Percentiles rank a stretch among this genome's conserved stretches.
phyloP scores from a whole-genome alignment of 2,888 invertebrate species.

The Melolontha melolontha region DNA sequence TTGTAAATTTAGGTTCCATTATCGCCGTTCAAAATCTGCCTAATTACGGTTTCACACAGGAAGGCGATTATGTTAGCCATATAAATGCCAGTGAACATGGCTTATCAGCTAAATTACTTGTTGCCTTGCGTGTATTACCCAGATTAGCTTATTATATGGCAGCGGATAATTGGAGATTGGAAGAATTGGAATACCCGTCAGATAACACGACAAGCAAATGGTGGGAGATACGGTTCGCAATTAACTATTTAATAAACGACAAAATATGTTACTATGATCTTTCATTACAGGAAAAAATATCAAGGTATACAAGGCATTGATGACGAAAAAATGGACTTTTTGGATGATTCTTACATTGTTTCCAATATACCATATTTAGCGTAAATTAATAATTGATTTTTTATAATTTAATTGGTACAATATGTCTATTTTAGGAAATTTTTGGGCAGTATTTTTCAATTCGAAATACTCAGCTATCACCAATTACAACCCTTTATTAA shows the following conservation, averaged over 20 bases:
- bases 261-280: conserved; percentile 16
- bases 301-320: conserved; percentile 64
- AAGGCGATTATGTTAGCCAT: conserved; percentile 62
- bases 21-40: conserved; percentile 69
- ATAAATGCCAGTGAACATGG: conserved; percentile 66
- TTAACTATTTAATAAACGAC: background rate
- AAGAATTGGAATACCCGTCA: conserved; percentile 53
- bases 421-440: conserved; percentile 67
- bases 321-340: conserved; percentile 66
- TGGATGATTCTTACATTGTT: conserved; percentile 68
- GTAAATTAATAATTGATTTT: conserved; percentile 58
- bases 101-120: conserved; percentile 68
- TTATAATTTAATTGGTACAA: conserved; percentile 9
- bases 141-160: conserved; percentile 70
- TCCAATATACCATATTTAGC: conserved; percentile 70
- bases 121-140: conserved; percentile 70
- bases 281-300: conserved; percentile 52
- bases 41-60: conserved; percentile 66
- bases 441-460: conserved; percentile 70
- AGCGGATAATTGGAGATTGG: conserved; percentile 70
- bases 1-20: conserved; percentile 68
- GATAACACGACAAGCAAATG: conserved; percentile 58
- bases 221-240: conserved; percentile 66
- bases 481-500: conserved; percentile 47
- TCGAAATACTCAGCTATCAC: conserved; percentile 68